phyloP scores from a whole-genome alignment of 1,140 invertebrate genomes.

The Cherax quadricarinatus region DNA sequence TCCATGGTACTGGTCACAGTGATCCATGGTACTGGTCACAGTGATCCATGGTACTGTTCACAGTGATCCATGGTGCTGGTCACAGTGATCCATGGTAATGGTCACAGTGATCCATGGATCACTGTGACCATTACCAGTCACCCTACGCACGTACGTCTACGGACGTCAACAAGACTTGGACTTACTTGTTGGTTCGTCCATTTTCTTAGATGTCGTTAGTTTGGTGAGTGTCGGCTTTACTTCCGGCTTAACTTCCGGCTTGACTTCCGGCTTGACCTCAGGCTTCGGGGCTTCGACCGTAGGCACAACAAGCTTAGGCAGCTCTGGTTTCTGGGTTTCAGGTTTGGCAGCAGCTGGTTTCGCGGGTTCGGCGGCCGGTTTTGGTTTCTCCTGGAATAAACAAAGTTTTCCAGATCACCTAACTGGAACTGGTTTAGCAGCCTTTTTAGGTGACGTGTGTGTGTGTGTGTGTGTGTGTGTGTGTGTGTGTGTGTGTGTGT shows the following conservation, averaged over 20 bases:
- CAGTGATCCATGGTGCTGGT: too few relatives aligned
- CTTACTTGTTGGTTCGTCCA: slow-evolving; percentile 37
- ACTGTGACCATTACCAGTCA: too few relatives aligned
- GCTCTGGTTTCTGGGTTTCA: background rate
- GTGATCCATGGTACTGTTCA: too few relatives aligned
- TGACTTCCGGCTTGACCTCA: background rate
- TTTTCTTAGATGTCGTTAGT: background rate
- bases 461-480: slow-evolving; percentile 42
- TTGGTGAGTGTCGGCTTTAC: background rate
- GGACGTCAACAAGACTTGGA: background rate
- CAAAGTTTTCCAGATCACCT: background rate
- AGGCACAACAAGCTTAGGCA: background rate
- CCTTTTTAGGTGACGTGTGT: background rate
- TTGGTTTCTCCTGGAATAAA: background rate
- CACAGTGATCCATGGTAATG: too few relatives aligned
- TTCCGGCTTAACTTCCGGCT: background rate
- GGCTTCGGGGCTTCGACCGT: background rate
- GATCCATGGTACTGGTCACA: too few relatives aligned
- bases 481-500: slow-evolving; percentile 45
- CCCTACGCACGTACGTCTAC: too few relatives aligned
- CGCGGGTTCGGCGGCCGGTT: background rate
- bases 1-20: too few relatives aligned
- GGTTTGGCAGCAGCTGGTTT: background rate
- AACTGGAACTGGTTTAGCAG: background rate
- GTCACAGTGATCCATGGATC: too few relatives aligned